Percentiles rank a stretch among this genome's conserved stretches.
Evolutionary conservation across 2,888 invertebrate genomes (phyloP).

Genomic region (Euproctis similis): DNA sequence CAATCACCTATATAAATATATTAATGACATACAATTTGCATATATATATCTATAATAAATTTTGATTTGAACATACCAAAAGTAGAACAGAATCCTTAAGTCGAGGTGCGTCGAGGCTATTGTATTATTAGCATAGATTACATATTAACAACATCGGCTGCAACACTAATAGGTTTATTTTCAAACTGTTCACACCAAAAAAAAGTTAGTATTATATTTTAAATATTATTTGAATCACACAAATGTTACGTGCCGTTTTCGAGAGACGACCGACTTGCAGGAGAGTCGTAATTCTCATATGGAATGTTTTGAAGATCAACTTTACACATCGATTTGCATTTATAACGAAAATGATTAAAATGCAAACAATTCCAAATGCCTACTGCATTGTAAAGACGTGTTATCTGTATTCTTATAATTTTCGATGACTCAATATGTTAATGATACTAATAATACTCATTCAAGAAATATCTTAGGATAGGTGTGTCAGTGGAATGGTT

Average conservation of each 20-base stretch:
- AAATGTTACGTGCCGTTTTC: conserved; percentile 22
- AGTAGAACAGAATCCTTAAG: conserved; percentile 58
- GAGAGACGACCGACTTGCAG: conserved; percentile 51
- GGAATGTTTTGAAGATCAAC: conserved; percentile 44
- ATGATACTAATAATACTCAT: too few species aligned
- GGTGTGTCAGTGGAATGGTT: too few species aligned
- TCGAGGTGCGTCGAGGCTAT: conserved; percentile 61
- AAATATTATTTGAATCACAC: conserved; percentile 26
- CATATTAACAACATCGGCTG: conserved; percentile 39
- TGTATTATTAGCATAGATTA: conserved; percentile 55
- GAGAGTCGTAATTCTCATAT: conserved; percentile 53
- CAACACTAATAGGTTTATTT: conserved; percentile 24
- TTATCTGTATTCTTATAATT: too few species aligned
- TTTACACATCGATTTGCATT: conserved; percentile 51
- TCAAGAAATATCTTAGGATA: too few species aligned
- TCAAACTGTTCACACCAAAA: conserved; percentile 37
- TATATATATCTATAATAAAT: conserved; percentile 65
- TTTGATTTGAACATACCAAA: conserved; percentile 58
- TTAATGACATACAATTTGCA: conserved; percentile 64
- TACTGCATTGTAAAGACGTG: conserved; percentile 38
- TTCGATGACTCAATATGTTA: too few species aligned
- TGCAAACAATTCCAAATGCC: conserved; percentile 41
- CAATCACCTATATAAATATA: conserved; percentile 47
- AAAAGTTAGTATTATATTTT: conserved; percentile 19
- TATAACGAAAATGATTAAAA: conserved; percentile 56